Evolutionary conservation across 37 sponge, comb jelly and placozoan species (phyloP), one percentile per base, ranked within the genome.

Genomic region (Haliclona indistincta): DNA sequence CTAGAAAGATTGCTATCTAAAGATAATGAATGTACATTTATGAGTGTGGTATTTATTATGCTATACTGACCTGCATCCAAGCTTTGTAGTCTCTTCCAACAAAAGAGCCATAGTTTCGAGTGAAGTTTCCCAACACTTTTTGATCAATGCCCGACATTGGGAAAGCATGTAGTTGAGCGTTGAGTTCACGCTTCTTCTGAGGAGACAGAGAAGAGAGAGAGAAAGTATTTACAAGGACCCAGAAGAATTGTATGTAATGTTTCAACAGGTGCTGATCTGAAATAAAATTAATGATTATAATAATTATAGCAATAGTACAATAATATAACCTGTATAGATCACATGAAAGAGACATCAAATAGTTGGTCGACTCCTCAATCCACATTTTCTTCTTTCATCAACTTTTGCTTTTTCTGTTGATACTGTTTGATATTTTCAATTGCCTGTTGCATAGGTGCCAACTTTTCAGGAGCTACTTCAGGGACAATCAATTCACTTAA

Each of bases 21-120:
- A n/a, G n/a, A n/a, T n/a, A n/a, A n/a, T 51, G 38, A 32, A 71
- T 22, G n/a, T 23, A 33, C 29, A 32, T 23, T 4, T 39, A 25
- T 38, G 67, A 36, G 68, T 77, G 51, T 49, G 51, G 67, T 26
- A 29, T 25, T 25, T 67, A 25, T 54, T 67, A 34, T 33, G 67
- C 65, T 11, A 60, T 51, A 0, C 67, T 36, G 37, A 77, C 34
- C 68, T 77, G 78, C 8, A 68, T 68, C 52, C 71, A n/a, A n/a
- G n/a, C n/a, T n/a, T n/a, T 83, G 34, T 47, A 83, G 54, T 75
- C 84, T 55, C 84, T 51, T 20, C 84, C 84, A n/a, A 82, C 83
- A 74, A 82, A 82, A 17, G 84, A 83, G 43, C 75, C 63, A 69
- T 52, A 47, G 52, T 83, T n/a, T n/a, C n/a, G n/a, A n/a, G n/a